These are phyloP conservation scores for Yponomeuta sedellus DNA, from an alignment of 2,888 invertebrate genomes.

Conservation along the genomic window DNA sequence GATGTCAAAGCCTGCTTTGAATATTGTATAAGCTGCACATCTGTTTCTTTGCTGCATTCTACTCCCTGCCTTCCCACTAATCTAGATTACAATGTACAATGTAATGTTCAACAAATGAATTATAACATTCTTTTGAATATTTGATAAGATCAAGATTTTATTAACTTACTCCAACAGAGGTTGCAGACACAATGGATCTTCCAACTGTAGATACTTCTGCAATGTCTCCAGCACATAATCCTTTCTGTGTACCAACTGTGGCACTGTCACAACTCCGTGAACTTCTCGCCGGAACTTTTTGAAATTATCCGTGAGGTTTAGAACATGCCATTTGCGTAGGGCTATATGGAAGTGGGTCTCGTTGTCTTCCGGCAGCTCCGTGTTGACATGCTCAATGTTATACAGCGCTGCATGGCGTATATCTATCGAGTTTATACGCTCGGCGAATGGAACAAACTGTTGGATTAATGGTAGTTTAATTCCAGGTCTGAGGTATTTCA, in stretches of 20 bases:
- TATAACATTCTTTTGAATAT: too few species aligned
- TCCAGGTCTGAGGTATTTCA: neutral
- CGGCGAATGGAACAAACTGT: conserved; percentile 91
- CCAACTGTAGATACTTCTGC: conserved; percentile 82
- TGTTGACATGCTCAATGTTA: conserved; percentile 86
- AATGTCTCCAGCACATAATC: conserved; percentile 84
- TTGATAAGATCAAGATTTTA: neutral
- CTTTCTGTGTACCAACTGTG: conserved; percentile 89
- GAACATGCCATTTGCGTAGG: conserved; percentile 90
- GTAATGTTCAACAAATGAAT: too few species aligned
- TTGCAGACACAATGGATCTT: conserved; percentile 84
- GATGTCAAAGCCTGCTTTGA: too few species aligned
- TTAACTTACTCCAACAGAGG: conserved; percentile 90
- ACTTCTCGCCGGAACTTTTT: conserved; percentile 85
- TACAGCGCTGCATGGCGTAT: conserved; percentile 89
- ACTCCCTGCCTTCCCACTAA: too few species aligned
- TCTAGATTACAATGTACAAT: too few species aligned
- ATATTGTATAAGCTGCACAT: too few species aligned
- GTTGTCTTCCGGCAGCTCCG: conserved; percentile 80
- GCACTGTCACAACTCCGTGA: conserved; percentile 84
- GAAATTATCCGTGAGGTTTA: conserved; percentile 91
- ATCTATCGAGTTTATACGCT: conserved; percentile 89
- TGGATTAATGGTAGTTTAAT: neutral
- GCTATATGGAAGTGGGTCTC: conserved; percentile 89
- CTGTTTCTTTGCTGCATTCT: too few species aligned